phyloP scores from a whole-genome alignment of 2,113 vertebrate species.

The Sula dactylatra region DNA sequence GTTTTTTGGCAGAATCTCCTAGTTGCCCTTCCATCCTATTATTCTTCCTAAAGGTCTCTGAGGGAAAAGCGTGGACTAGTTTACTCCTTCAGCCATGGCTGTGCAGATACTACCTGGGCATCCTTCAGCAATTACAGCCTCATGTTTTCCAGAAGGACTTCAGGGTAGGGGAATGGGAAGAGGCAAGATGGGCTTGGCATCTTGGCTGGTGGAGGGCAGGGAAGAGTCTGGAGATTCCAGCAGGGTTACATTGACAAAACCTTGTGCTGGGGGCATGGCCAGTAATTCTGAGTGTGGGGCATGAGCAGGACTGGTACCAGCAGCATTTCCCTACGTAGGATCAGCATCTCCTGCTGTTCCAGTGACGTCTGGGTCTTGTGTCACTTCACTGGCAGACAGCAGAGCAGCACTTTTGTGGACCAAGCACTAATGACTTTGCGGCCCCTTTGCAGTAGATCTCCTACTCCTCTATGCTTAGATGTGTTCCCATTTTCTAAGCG shows the following conservation, averaged over 20 bases:
- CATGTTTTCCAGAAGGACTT: neutral
- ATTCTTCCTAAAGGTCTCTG: neutral
- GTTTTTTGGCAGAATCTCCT: neutral
- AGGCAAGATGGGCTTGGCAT: neutral
- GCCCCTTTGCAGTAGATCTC: neutral
- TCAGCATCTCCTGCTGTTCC: neutral
- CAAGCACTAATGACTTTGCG: neutral
- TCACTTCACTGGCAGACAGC: neutral
- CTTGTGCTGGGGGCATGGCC: neutral
- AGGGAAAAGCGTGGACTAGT: neutral
- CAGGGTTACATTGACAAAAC: neutral
- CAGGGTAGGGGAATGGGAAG: neutral
- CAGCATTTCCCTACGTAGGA: neutral
- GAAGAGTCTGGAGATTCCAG: neutral
- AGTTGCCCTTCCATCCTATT: neutral
- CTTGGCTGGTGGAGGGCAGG: neutral
- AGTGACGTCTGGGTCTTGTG: neutral
- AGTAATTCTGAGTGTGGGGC: accelerated
- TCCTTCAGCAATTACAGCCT: neutral
- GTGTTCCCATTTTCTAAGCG: neutral
- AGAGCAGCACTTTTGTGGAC: neutral
- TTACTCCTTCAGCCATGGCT: neutral
- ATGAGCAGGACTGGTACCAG: neutral
- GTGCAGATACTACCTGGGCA: neutral
- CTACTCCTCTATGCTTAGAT: neutral